Conservation (phyloP, 92 coral and sea anemone species). For the Siderastrea radians region DNA sequence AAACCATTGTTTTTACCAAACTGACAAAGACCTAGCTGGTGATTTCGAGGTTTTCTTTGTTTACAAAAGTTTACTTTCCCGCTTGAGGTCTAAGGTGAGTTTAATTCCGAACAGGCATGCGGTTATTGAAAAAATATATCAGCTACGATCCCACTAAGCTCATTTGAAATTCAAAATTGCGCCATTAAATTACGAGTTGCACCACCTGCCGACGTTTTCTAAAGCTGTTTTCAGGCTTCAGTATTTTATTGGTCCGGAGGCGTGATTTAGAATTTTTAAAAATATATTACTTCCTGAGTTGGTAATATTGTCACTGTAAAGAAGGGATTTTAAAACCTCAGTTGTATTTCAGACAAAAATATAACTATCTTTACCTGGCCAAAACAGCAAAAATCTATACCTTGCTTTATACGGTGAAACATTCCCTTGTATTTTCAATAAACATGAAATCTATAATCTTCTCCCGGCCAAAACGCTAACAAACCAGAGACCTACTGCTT, state of each 20-base stretch:
- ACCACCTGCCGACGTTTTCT: constrained; percentile 9
- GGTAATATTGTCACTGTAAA: background rate
- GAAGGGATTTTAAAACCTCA: background rate
- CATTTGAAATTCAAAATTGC: constrained; percentile 46
- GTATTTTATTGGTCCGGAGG: background rate
- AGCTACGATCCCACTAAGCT: constrained; percentile 21
- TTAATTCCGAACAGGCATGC: constrained; percentile 29
- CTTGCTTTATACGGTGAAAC: too few species aligned
- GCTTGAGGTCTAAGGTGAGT: constrained; percentile 25
- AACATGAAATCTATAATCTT: too few species aligned
- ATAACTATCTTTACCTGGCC: too few species aligned
- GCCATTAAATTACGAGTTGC: background rate
- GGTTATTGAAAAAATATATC: constrained; percentile 25
- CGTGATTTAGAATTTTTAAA: background rate
- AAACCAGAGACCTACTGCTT: background rate
- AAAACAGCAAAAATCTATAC: too few species aligned
- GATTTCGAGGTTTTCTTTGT: constrained; percentile 11
- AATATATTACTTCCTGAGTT: background rate
- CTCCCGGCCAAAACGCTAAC: background rate
- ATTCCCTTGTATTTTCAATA: too few species aligned
- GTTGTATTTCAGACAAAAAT: too few species aligned
- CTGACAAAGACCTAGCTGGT: constrained; percentile 9
- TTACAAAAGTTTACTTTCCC: background rate
- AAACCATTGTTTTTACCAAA: background rate
- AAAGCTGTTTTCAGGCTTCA: background rate